Base-by-base conservation (phyloP, 2,113 vertebrate genomes). In the Xiphias gladius region DNA sequence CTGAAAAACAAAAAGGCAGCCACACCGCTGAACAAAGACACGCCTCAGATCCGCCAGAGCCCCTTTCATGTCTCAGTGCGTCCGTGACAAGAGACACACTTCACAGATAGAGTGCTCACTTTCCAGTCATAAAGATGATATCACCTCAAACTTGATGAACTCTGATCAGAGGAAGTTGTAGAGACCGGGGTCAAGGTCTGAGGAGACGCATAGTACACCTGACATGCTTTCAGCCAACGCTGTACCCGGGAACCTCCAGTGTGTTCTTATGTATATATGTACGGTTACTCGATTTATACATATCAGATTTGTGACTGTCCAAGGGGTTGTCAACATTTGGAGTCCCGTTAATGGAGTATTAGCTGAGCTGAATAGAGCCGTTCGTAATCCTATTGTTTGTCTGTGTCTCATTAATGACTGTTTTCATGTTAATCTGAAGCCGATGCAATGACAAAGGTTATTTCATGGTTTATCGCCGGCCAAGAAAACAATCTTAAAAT, bases 111-210 rank as follows among this genome's bases (percentile, higher is more conserved):
- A 52, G 41, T 4, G 16, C 55, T 84, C 30, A 20, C 59, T 50
- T 76, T 87, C 62, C 65, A 16, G 68, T 68, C 67, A 88, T 92
- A 94, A 93, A 94, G 63, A 57, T 84, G 77, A 88, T 80, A 85
- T 86, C 79, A 77, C 73, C 59, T 30, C 55, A 2, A 37, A 54
- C 32, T 90, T 82, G 84, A 91, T 91, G 82, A 79, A 22, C 80
- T 72, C 32, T 82, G 82, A 88, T 81, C 79, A 63, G 24, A 71
- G 72, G 52, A 76, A 30, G 62, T 59, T 79, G 58, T 30, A 59
- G 7, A 58, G 57, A 57, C 26, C 26, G 0, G 19, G 86, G 55
- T 91, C 90, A 92, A 90, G 81, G 93, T 92, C 81, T 85, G 82
- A 48, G 28, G 20, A 30, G 20, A 71, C 14, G 7, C 57, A 35